Evolutionary conservation across 1,140 invertebrate species (phyloP).

Genomic region (Ips typographus): DNA sequence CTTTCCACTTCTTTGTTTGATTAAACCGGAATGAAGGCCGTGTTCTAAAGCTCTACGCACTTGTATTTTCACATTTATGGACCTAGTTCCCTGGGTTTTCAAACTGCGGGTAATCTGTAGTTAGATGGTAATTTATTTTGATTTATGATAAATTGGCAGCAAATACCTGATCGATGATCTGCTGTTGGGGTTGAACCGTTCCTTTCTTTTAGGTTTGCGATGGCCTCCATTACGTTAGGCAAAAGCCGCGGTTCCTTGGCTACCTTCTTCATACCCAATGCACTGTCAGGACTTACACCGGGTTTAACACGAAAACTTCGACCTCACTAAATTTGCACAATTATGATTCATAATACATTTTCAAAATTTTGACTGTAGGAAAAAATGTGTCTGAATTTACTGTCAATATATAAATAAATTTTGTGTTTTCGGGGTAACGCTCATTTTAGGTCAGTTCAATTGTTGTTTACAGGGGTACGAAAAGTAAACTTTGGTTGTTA

Average conservation of each 20-base stretch:
- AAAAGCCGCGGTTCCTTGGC: slow-evolving; percentile 30
- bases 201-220: slow-evolving; percentile 29
- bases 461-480: too few species aligned
- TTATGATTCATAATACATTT: too few species aligned
- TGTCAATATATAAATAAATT: too few species aligned
- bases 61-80: slow-evolving; percentile 32
- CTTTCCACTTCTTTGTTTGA: slow-evolving; percentile 34
- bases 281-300: too few species aligned
- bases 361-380: too few species aligned
- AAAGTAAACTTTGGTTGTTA: too few species aligned
- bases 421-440: too few species aligned
- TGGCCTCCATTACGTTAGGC: slow-evolving; percentile 34
- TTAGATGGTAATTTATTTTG: not conserved
- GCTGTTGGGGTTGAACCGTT: slow-evolving; percentile 28
- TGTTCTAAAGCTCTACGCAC: slow-evolving; percentile 34
- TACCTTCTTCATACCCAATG: slow-evolving; percentile 10
- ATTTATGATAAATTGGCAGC: not conserved
- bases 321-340: too few species aligned
- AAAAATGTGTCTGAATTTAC: too few species aligned
- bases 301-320: too few species aligned
- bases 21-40: slow-evolving; percentile 27
- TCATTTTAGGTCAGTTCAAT: too few species aligned
- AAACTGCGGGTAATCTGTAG: not conserved
- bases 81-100: slow-evolving; percentile 8
- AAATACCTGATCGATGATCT: slow-evolving; percentile 28